Evolutionary conservation across 2,888 invertebrate genomes (phyloP).

Genomic region (Galeopsomyia nigrocyanea): DNA sequence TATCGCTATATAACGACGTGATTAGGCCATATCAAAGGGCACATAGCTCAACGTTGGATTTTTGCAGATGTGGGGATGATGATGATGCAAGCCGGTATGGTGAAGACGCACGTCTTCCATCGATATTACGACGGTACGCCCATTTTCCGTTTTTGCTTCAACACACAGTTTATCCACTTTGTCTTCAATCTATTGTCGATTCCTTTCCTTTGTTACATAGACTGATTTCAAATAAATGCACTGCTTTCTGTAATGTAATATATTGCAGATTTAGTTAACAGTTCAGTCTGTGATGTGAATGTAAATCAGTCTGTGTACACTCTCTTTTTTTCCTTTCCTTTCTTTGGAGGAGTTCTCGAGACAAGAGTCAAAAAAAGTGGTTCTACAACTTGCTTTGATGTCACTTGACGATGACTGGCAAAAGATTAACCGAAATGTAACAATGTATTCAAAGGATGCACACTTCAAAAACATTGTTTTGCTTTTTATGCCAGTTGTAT

Average conservation of each 20-base stretch:
- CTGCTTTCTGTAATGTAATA: too few relatives aligned
- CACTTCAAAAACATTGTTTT: too few relatives aligned
- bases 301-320: slow-evolving; percentile 3
- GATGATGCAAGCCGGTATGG: slow-evolving; percentile 97
- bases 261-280: too few relatives aligned
- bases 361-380: slow-evolving; percentile 9
- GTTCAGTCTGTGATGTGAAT: not conserved
- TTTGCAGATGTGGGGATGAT: slow-evolving; percentile 97
- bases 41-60: slow-evolving; percentile 67
- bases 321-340: not conserved
- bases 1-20: slow-evolving; percentile 9
- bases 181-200: not conserved
- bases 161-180: slow-evolving; percentile 16
- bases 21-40: slow-evolving; percentile 32
- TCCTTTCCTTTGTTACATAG: too few relatives aligned
- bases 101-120: slow-evolving; percentile 87
- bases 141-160: slow-evolving; percentile 54
- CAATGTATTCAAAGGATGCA: too few relatives aligned
- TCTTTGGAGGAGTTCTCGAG: slow-evolving; percentile 5
- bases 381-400: slow-evolving; percentile 1
- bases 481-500: too few relatives aligned
- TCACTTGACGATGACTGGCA: slow-evolving; percentile 19
- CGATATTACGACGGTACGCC: slow-evolving; percentile 87
- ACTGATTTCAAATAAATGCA: too few relatives aligned
- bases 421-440: too few relatives aligned